Evolutionary conservation across 2,888 invertebrate species (phyloP).

Genomic region (Euspilapteryx auroguttella): DNA sequence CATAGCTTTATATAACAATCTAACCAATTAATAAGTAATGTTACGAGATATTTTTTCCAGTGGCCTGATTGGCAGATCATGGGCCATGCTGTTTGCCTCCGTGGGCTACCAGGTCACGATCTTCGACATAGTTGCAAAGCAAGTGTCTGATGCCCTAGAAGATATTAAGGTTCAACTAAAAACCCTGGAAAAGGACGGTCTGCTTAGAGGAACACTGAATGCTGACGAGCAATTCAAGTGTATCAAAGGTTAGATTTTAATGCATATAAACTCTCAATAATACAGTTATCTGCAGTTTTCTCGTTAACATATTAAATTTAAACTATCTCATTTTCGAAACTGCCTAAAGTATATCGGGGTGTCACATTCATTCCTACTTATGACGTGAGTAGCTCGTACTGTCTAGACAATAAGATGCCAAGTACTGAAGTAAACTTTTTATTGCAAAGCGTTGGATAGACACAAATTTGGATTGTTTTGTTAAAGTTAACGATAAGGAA

Average conservation of each 20-base stretch:
- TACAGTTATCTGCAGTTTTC: background rate
- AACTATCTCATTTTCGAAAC: too few relatives aligned
- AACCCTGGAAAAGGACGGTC: constrained; percentile 68
- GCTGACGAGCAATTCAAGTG: constrained; percentile 75
- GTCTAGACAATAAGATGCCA: too few relatives aligned
- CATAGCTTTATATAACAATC: too few relatives aligned
- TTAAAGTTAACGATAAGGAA: too few relatives aligned
- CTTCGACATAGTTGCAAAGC: constrained; percentile 80
- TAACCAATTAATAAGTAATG: too few relatives aligned
- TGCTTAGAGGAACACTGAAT: constrained; percentile 75
- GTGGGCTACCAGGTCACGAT: constrained; percentile 87
- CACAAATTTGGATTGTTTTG: too few relatives aligned
- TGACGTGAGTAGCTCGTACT: too few relatives aligned
- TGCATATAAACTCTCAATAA: background rate
- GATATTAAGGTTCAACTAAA: constrained; percentile 75
- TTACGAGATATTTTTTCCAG: constrained; percentile 64
- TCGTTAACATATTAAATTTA: too few relatives aligned
- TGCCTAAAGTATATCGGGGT: too few relatives aligned
- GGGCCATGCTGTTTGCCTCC: constrained; percentile 96
- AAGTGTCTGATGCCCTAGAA: constrained; percentile 71
- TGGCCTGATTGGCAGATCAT: constrained; percentile 93
- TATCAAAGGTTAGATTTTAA: constrained; percentile 65
- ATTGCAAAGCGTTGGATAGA: too few relatives aligned
- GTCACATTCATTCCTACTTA: too few relatives aligned
- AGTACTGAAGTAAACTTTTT: too few relatives aligned